Evolutionary conservation across 1,140 invertebrate genomes (phyloP).

Genomic region (Eubasilissa regina): DNA sequence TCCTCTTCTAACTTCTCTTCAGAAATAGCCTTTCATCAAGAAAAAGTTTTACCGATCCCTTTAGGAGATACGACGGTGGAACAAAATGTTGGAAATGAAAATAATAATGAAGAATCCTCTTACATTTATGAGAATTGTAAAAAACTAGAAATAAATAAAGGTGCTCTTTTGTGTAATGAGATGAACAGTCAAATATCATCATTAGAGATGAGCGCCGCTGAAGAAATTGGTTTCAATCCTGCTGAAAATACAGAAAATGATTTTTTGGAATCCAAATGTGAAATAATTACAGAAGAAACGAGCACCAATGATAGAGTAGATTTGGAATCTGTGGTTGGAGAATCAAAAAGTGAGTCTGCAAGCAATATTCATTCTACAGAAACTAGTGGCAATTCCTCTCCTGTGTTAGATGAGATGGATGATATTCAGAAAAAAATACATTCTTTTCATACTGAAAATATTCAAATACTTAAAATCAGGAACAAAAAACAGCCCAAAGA

Average conservation of each 20-base stretch:
- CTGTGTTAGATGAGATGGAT: slow-evolving; percentile 71
- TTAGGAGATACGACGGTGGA: background rate
- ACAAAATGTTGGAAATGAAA: too few species aligned
- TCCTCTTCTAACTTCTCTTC: background rate
- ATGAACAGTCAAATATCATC: background rate
- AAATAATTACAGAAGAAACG: slow-evolving; percentile 19
- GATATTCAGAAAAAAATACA: slow-evolving; percentile 76
- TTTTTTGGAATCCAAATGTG: slow-evolving; percentile 8
- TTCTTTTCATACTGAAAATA: slow-evolving; percentile 75
- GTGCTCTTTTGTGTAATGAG: slow-evolving; percentile 5
- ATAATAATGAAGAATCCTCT: slow-evolving; percentile 23
- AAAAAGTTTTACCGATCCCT: background rate
- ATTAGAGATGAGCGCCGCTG: background rate
- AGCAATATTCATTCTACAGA: slow-evolving; percentile 69
- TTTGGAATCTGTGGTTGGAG: slow-evolving; percentile 62
- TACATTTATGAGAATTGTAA: background rate
- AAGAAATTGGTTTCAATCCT: background rate
- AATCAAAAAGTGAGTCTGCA: slow-evolving; percentile 48
- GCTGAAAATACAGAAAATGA: slow-evolving; percentile 64
- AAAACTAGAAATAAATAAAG: slow-evolving; percentile 5
- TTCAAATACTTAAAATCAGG: slow-evolving; percentile 73
- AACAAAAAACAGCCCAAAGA: slow-evolving; percentile 73
- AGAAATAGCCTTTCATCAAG: background rate
- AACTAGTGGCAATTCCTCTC: slow-evolving; percentile 70
- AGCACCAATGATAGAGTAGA: slow-evolving; percentile 62